phyloP scores from a whole-genome alignment of 2,797 vertebrate genomes.

The Propithecus perrieri region DNA sequence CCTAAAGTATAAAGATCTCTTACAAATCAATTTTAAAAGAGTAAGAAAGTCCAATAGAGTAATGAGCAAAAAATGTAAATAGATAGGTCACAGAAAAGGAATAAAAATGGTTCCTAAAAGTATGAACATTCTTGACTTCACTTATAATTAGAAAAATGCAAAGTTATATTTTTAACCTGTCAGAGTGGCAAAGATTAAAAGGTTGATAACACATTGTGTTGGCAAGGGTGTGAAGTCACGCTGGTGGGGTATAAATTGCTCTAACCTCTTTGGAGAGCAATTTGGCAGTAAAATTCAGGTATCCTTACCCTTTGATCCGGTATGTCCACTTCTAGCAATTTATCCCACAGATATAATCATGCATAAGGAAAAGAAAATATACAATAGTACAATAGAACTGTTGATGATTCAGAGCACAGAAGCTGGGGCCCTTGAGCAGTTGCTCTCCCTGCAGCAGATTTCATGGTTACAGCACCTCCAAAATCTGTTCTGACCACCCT shows the following conservation, averaged over 20 bases:
- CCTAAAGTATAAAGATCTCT: background rate
- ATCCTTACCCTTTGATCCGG: background rate
- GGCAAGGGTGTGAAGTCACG: background rate
- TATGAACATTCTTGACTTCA: background rate
- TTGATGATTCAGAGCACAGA: background rate
- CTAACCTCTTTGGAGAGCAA: background rate
- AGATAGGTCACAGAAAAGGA: constrained; percentile 2
- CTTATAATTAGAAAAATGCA: background rate
- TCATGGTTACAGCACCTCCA: background rate
- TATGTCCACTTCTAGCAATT: background rate
- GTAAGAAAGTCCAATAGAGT: background rate
- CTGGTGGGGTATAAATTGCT: background rate
- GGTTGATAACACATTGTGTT: background rate
- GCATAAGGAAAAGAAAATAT: background rate
- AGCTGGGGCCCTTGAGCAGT: no score
- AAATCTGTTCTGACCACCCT: background rate
- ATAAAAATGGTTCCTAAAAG: constrained; percentile 11
- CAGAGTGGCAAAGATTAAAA: background rate
- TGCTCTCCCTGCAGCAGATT: fast-evolving
- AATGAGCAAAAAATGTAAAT: background rate
- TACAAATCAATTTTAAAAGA: constrained; percentile 1
- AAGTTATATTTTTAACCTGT: background rate
- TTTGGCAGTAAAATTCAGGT: background rate
- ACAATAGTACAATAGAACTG: background rate
- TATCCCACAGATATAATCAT: background rate